Evolutionary conservation across 2,888 invertebrate genomes (phyloP), one percentile per base, ranked within the genome.

Genomic region (Catotricha subobsoleta): DNA sequence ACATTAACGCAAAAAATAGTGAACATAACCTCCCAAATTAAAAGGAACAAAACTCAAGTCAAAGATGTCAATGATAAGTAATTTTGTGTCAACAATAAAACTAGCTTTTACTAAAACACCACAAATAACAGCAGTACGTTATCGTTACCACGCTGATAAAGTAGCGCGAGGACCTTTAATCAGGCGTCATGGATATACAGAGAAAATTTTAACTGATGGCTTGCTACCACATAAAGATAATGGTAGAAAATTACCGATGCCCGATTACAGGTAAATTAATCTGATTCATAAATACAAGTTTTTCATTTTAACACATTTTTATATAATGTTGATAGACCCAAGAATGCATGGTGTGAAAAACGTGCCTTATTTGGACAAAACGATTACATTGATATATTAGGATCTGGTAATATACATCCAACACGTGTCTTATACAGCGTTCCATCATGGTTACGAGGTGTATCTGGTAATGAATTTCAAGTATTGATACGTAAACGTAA

Each of bases 331-430:
- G n/a, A 37, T 34, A 68, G 72, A 42, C 87, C 87, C 3, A 69
- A 65, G 48, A 73, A 88, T 62, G 53, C 61, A 1, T 95, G 92
- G 92, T 55, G 66, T 0, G 71, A 76, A 49, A 79, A 76, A 50
- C 72, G 72, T 53, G 88, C 91, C 2, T 58, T 88, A 1, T 90
- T 84, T 65, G 95, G 95, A 0, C 92, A 92, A 59, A 95, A 95
- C 65, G 94, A 95, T 61, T 95, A 94, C 55, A 91, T 95, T 48
- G 94, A 97, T 58, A 91, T 97, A 44, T 67, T 97, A 40, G 95
- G 95, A 2, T 75, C 80, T 54, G 86, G 83, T 25, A 68, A 69
- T 13, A 49, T 81, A 6, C 86, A 91, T 58, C 94, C 95, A 0
- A 77, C 81, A 0, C 79, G 75, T 55, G 73, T 92, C 12, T 60